phyloP scores from a whole-genome alignment of 2,113 vertebrate genomes.

The Protobothrops flavoviridis region DNA sequence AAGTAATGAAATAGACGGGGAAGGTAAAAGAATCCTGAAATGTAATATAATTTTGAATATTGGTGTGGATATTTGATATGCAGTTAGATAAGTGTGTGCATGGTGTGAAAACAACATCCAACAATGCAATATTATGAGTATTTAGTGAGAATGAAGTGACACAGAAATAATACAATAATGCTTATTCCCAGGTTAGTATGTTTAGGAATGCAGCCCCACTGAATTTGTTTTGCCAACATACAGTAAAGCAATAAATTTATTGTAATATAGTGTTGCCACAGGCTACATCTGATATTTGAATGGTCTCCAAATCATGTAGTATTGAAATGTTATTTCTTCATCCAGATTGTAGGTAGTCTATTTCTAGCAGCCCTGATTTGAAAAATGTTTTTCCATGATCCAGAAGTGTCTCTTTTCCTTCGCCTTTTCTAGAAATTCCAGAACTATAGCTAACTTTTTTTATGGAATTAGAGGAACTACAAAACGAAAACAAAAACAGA shows the following conservation, averaged over 20 bases:
- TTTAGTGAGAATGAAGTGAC: neutral
- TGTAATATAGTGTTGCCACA: neutral
- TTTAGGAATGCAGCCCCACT: neutral
- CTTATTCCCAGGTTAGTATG: neutral
- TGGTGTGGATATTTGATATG: neutral
- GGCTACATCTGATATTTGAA: neutral
- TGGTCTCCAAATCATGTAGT: neutral
- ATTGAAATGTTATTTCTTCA: neutral
- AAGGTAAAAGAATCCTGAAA: neutral
- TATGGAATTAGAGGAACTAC: neutral
- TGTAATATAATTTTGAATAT: neutral
- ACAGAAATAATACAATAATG: neutral
- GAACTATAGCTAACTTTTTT: neutral
- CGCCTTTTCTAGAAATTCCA: neutral
- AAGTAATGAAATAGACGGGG: neutral
- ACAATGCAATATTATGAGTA: neutral
- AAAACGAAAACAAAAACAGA: neutral
- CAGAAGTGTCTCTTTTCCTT: neutral
- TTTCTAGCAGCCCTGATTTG: neutral
- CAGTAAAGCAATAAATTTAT: neutral
- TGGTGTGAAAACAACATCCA: neutral
- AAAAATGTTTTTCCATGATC: neutral
- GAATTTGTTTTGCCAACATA: neutral
- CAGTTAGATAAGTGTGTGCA: neutral
- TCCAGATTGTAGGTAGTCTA: neutral